Base-by-base conservation (phyloP, 2,113 vertebrate genomes). In the Platysteira castanea region DNA sequence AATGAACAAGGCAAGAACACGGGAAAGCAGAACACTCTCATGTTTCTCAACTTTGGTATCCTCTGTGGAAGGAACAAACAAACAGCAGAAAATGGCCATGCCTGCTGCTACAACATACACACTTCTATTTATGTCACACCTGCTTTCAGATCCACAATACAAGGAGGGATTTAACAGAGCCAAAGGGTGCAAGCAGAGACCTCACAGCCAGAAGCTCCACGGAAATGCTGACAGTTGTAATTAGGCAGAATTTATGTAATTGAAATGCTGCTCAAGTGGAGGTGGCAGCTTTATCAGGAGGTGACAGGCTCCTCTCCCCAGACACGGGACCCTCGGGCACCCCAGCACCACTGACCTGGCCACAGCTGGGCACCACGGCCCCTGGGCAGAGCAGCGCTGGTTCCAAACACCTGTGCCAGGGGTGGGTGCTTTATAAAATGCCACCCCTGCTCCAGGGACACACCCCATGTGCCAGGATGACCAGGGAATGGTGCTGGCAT, bases 301-400 rank as follows among this genome's bases (percentile, higher is more conserved):
- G 19, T 42, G 64, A 75, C 75, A 53, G 0, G 2, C 17, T 87
- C 7, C 10, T 31, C 6, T 49, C 28, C 44, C 59, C 33, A 17
- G 9, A 42, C 13, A 14, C 0, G 1, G 39, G 12, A 20, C 20
- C 13, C 3, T 2, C 2, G 3, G 26, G n/a, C 21, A 50, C 37
- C 44, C 56, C 3, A 21, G 77, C 1, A 41, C 19, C 14, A 44
- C 59, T 33, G 54, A 52, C 4, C 31, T 50, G 54, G 21, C 57
- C 1, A 0, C n/a, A 4, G 39, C 37, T 0, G 1, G 61, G 30
- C 47, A 12, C 15, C 0, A 1, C 0, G 0, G 49, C 33, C 54
- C 54, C 53, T 27, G 4, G 26, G 0, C 15, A 67, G 42, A 33
- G 59, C 41, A 10, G n/a, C 41, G 26, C 21, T 4, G 59, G 11